Conservation (phyloP, 2,888 invertebrate species). For the Amiota minor region DNA sequence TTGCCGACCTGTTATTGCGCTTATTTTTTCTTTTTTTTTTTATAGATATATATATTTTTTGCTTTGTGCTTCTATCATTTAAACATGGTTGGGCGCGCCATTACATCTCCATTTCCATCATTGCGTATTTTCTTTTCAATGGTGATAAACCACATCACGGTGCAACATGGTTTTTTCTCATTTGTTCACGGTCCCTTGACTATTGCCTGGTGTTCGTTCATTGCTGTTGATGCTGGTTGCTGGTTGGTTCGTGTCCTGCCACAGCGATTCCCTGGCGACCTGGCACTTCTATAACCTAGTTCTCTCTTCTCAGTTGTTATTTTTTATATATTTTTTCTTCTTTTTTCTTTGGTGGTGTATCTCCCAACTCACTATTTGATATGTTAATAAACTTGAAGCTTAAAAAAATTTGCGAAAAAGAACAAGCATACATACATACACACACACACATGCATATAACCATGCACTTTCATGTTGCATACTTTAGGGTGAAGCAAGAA, state of each 20-base stretch:
- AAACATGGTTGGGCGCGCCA: background rate
- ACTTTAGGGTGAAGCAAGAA: background rate
- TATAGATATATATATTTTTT: too few species aligned
- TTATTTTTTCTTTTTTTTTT: background rate
- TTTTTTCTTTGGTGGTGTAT: background rate
- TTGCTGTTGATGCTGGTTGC: background rate
- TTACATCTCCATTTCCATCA: background rate
- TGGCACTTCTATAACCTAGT: constrained; percentile 18
- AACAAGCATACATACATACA: too few species aligned
- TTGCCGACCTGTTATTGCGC: too few species aligned
- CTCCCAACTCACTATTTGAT: constrained; percentile 28
- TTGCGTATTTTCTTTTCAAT: background rate
- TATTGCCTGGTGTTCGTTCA: background rate
- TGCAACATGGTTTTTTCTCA: constrained; percentile 35
- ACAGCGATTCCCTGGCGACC: background rate
- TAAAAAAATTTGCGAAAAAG: background rate
- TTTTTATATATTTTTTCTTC: constrained; percentile 6
- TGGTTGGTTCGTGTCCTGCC: background rate
- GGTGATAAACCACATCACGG: constrained; percentile 46
- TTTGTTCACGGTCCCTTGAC: constrained; percentile 10
- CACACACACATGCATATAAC: background rate
- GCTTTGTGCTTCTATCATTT: background rate
- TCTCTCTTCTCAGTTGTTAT: background rate
- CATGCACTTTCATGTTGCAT: background rate
- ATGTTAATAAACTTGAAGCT: constrained; percentile 43